Conservation (phyloP, 2,113 vertebrate species). For the Bubo blakistoni region DNA sequence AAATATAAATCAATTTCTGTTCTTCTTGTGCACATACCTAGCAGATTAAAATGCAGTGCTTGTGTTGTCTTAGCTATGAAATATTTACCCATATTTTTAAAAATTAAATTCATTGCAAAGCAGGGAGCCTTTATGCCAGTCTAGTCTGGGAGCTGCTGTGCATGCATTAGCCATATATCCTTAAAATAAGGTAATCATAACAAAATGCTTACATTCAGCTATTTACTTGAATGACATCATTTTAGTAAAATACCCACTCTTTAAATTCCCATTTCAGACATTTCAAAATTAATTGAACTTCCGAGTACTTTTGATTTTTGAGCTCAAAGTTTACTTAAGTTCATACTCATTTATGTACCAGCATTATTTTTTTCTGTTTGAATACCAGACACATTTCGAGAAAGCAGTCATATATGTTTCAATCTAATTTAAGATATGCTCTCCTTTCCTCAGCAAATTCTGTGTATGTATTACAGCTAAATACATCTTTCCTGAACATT, state of each 20-base stretch:
- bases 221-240: background rate
- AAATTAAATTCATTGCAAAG: background rate
- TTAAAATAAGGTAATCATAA: background rate
- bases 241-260: background rate
- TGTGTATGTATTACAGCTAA: background rate
- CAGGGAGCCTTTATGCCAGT: background rate
- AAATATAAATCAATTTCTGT: background rate
- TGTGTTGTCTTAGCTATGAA: background rate
- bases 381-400: background rate
- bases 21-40: background rate
- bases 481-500: background rate
- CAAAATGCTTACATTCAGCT: background rate
- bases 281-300: background rate
- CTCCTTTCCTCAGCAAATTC: background rate
- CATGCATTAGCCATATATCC: background rate
- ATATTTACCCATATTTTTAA: background rate
- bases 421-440: background rate
- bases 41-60: background rate
- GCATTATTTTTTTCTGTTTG: background rate
- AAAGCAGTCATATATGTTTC: background rate
- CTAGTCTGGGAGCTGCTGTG: background rate
- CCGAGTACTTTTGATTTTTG: background rate
- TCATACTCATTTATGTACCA: background rate
- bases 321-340: background rate
- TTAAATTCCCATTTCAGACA: background rate